Evolutionary conservation across 2,113 vertebrate species (phyloP), one percentile per base, ranked within the genome.

Genomic region (Otolemur garnettii): DNA sequence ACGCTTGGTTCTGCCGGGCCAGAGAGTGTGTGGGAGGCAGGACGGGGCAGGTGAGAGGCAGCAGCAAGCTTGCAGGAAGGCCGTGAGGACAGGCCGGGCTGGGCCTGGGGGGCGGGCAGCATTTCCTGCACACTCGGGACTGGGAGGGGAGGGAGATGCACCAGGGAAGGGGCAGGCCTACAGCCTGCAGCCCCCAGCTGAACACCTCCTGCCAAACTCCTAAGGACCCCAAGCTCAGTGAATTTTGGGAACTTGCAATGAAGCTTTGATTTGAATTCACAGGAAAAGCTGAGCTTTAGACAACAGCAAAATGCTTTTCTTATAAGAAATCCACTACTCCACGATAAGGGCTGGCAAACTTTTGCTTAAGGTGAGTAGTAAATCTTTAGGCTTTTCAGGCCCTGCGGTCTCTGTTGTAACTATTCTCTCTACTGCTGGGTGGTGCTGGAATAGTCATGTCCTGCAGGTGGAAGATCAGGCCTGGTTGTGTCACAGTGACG

Each of bases 21-120:
- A 50, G 72, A 50, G 15, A 18, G 1, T 30, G 15, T 53, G 17
- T 74, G 6, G 4, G 68, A 6, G 13, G 9, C 15, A 2, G 26
- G 8, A 2, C 0, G 0, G 24, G 4, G 4, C 0, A 38, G 18
- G 1, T 3, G 9, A 14, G 4, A 21, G 9, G 14, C 15, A 22
- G 30, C 2, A 33, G 33, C 42, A 26, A 38, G 28, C 10, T 11
- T 42, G 4, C 26, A 45, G 50, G 22, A 14, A 53, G 14, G 33
- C 42, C 22, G 55, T 15, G 21, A 28, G 6, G 5, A 8, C 30
- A 4, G 22, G 11, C 8, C 8, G 7, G 45, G 45, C 45, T 50
- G 8, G 45, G 8, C 45, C 45, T 50, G 45, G 45, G 45, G 10
- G 45, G 45, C 45, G 1, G 12, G 30, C 11, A 33, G 26, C 4